Conservation (phyloP, 2,113 vertebrate species). For the Alexandromys fortis region DNA sequence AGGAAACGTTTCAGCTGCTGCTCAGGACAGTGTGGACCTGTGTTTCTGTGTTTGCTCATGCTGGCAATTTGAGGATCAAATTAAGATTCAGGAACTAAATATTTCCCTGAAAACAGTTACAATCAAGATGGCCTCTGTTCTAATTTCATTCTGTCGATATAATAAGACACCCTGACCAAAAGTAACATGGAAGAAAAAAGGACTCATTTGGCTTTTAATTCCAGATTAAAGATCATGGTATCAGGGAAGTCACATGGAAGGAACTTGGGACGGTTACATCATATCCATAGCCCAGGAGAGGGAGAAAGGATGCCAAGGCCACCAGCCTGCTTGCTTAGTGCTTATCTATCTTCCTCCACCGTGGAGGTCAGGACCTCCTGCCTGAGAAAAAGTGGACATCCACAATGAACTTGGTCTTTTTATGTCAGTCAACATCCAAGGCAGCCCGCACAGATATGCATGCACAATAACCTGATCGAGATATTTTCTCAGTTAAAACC, state of each 20-base stretch:
- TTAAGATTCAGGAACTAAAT: background rate
- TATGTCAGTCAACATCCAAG: background rate
- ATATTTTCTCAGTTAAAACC: background rate
- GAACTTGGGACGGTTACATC: background rate
- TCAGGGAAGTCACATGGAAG: no score
- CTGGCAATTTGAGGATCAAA: background rate
- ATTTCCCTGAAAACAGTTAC: background rate
- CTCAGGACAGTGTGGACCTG: background rate
- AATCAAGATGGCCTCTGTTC: background rate
- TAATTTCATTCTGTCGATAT: background rate
- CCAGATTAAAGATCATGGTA: background rate
- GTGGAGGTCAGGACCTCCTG: background rate
- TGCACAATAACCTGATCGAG: background rate
- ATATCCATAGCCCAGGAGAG: background rate
- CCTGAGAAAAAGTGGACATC: no score
- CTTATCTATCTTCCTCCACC: no score
- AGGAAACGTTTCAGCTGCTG: background rate
- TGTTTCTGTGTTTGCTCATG: background rate
- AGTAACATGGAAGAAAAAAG: background rate
- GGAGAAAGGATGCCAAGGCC: background rate
- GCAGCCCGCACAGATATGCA: background rate
- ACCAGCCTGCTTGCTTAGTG: background rate
- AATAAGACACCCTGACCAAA: background rate
- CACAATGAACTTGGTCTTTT: background rate
- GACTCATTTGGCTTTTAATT: no score